phyloP scores from a whole-genome alignment of 2,888 invertebrate species.

The Hofmannophila pseudospretella region DNA sequence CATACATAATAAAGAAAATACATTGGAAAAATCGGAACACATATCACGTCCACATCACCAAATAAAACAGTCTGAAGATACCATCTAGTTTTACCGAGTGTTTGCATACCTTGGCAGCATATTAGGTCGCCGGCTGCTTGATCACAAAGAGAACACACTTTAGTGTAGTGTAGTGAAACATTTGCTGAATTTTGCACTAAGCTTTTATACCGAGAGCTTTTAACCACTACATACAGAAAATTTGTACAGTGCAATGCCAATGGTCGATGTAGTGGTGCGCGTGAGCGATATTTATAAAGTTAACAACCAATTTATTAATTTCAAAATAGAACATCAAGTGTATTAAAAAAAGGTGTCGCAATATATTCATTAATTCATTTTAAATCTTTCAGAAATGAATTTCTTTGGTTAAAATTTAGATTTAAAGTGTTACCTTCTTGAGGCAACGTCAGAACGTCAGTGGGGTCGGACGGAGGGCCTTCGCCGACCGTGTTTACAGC shows the following conservation, averaged over 20 bases:
- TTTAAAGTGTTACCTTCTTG: slow-evolving; percentile 90
- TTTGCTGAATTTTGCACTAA: slow-evolving; percentile 8
- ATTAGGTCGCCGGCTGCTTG: slow-evolving; percentile 75
- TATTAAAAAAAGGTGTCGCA: too few species aligned
- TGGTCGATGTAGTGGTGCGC: slow-evolving; percentile 9
- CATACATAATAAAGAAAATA: slow-evolving; percentile 9
- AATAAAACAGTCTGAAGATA: slow-evolving; percentile 19
- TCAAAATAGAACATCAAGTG: neutral
- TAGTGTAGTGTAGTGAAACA: slow-evolving; percentile 27
- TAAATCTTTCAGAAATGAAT: too few species aligned
- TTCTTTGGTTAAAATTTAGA: too few species aligned
- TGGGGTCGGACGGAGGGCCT: slow-evolving; percentile 93
- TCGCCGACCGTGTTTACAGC: slow-evolving; percentile 98
- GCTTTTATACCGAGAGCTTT: slow-evolving; percentile 6
- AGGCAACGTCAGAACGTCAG: slow-evolving; percentile 93
- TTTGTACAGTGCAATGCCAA: slow-evolving; percentile 12
- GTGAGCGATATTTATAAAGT: slow-evolving; percentile 11
- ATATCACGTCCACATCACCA: slow-evolving; percentile 21
- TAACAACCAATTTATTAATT: neutral
- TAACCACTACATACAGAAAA: slow-evolving; percentile 10
- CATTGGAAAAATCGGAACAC: slow-evolving; percentile 9
- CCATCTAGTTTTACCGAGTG: slow-evolving; percentile 21
- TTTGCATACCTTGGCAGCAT: slow-evolving; percentile 76
- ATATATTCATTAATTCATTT: too few species aligned
- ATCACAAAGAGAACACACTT: slow-evolving; percentile 62